Percentiles rank a stretch among this genome's conserved stretches.
phyloP scores from a whole-genome alignment of 2,888 invertebrate genomes.

The Steinernema hermaphroditum region DNA sequence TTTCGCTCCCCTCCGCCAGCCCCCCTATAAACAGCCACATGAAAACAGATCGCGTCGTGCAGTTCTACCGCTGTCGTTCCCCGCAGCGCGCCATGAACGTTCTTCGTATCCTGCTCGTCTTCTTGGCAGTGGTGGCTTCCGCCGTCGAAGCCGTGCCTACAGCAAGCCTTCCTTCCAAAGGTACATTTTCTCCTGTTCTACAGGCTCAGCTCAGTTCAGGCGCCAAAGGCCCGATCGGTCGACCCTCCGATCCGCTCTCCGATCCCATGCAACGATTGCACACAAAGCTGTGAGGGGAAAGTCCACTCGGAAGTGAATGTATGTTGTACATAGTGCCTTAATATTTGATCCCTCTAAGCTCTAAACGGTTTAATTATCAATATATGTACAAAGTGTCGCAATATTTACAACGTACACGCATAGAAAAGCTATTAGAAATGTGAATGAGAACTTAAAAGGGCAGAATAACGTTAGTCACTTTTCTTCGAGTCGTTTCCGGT shows the following conservation, averaged over 20 bases:
- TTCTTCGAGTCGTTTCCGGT: background rate
- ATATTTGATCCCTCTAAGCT: too few relatives aligned
- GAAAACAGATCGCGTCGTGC: background rate
- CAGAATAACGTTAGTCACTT: background rate
- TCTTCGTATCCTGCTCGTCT: background rate
- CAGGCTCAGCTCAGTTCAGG: background rate
- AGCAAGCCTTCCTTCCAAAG: background rate
- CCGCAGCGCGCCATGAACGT: background rate
- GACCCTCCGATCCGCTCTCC: background rate
- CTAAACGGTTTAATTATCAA: background rate
- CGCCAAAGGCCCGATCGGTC: background rate
- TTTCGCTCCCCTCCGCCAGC: background rate
- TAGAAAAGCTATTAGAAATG: constrained; percentile 6
- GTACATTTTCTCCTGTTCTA: background rate
- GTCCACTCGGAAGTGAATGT: too few relatives aligned
- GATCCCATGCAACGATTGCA: background rate
- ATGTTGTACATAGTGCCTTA: too few relatives aligned
- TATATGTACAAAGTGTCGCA: background rate
- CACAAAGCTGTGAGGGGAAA: background rate
- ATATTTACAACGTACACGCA: constrained; percentile 23
- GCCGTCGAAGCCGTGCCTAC: background rate
- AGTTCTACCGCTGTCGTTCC: background rate
- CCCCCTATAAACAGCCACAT: constrained; percentile 13
- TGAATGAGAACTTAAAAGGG: background rate
- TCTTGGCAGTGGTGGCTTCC: background rate